A percentile compares a stretch with the other conserved stretches of the same genome.
phyloP scores from a whole-genome alignment of 2,113 vertebrate genomes.

The Platycercus adscitus region DNA sequence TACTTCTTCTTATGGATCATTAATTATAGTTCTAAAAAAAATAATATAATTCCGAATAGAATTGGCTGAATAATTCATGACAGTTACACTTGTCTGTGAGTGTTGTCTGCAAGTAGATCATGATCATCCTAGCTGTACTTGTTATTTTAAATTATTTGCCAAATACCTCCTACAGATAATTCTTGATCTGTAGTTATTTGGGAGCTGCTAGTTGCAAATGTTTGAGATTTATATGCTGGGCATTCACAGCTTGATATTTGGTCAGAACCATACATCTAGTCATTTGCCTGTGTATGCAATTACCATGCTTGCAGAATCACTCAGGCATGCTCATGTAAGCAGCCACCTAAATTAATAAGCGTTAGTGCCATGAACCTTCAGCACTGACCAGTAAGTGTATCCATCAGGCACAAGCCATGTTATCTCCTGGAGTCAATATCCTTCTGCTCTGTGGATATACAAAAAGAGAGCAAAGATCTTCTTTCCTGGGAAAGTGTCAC shows the following conservation, averaged over 20 bases:
- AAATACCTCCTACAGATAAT: neutral
- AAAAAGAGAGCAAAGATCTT: neutral
- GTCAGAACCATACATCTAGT: neutral
- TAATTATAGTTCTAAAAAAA: conserved; percentile 33
- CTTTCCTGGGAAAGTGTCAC: neutral
- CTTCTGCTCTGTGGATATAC: neutral
- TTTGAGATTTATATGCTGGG: neutral
- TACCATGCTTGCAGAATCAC: neutral
- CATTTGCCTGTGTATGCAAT: neutral
- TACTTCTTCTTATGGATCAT: conserved; percentile 9
- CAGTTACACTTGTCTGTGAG: neutral
- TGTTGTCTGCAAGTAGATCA: neutral
- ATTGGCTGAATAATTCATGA: conserved; percentile 50
- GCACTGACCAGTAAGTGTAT: neutral
- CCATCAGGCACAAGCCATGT: neutral
- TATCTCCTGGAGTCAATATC: neutral
- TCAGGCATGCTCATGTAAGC: neutral
- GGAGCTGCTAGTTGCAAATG: neutral
- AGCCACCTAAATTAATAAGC: neutral
- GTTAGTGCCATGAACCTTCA: neutral
- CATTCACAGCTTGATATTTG: neutral
- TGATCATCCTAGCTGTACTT: neutral
- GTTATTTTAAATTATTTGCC: conserved; percentile 14
- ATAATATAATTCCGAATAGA: neutral
- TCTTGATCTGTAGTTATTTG: neutral